Base-by-base conservation (phyloP, 2,888 invertebrate genomes). In the Mythimna pallens region DNA sequence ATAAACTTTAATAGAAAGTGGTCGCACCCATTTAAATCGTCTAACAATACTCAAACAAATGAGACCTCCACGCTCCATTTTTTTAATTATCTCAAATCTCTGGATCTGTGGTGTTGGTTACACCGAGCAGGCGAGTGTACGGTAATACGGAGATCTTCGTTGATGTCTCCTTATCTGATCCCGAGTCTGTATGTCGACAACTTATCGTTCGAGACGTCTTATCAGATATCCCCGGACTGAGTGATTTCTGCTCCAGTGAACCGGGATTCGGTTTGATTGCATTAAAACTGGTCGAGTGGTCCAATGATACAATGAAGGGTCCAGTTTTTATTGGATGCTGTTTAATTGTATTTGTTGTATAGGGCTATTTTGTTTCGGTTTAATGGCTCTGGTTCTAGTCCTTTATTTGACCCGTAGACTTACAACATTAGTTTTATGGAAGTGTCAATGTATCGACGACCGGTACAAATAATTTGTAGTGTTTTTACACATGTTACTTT, bases 71-170 rank as follows among this genome's bases (percentile, higher is more conserved):
- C 81, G 84, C 73, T 81, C 80, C 81, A 83, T 89, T 90, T 90
- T 86, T 86, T 83, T 81, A 85, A 88, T 92, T 92, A 93, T 93
- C 92, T 92, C 47, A 61, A 85, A 93, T 93, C 93, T 91, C 80
- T 85, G 84, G 83, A 86, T 88, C 85, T 76, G 82, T 86, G 93
- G 94, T 94, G 92, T 93, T 91, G 86, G 93, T 94, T 93, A 91
- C 94, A 91, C 82, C 87, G 84, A 86, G 77, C 83, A 87, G 86
- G 84, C 85, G 86, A 85, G 76, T 78, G 83, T 76, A 79, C 66
- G 82, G 81, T 80, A 81, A 78, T 73, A 81, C 84, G 82, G 82
- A 87, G 83, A 83, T 80, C 81, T 75, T 75, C 70, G 78, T 78
- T 80, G 81, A 85, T 80, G 80, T 81, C 65, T 10, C 58, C 66